Base-by-base conservation (phyloP, 1,140 invertebrate species). In the Drosophila rhopaloa region DNA sequence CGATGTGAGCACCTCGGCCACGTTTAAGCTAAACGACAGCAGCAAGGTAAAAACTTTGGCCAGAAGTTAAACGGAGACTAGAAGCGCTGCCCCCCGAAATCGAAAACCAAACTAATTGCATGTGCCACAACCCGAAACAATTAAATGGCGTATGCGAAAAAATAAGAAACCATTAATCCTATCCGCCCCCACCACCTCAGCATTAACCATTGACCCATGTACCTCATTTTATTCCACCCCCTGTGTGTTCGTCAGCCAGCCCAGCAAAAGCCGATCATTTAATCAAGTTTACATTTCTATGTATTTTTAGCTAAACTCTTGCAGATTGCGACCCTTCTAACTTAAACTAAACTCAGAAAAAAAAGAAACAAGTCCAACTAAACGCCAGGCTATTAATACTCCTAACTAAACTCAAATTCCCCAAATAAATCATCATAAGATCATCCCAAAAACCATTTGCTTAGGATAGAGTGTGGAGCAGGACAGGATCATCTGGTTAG, bases 251-350 rank as follows among this genome's bases (percentile, higher is more conserved):
- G 59, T 58, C 40, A 55, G 70, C 32, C 44, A n/a, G 48, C 29
- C 55, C 38, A 13, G 27, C 41, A 32, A 56, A 59, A 24, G 35
- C 60, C 43, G 60, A 62, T 50, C 77, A 85, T 78, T 59, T 85
- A 81, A 79, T 80, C 76, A 57, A 74, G 55, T 83, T 62, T 62
- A 68, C 77, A 79, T 82, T 78, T 89, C 67, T 89, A 81, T 90
- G 86, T 89, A 89, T 84, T 89, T 89, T 89, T 89, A 90, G 85
- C 81, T 89, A 76, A 81, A 81, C 77, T 84, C 70, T 89, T 80
- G 77, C 84, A 89, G 85, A 75, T 81, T 76, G 76, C 84, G 74
- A 60, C 71, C 73, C 54, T 70, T 84, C 79, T 83, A 83, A 81
- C 56, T 68, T 61, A 37, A 86, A 75, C 46, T 75, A 76, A 76